phyloP scores from a whole-genome alignment of 2,797 vertebrate genomes.

The Protosalanx chinensis region DNA sequence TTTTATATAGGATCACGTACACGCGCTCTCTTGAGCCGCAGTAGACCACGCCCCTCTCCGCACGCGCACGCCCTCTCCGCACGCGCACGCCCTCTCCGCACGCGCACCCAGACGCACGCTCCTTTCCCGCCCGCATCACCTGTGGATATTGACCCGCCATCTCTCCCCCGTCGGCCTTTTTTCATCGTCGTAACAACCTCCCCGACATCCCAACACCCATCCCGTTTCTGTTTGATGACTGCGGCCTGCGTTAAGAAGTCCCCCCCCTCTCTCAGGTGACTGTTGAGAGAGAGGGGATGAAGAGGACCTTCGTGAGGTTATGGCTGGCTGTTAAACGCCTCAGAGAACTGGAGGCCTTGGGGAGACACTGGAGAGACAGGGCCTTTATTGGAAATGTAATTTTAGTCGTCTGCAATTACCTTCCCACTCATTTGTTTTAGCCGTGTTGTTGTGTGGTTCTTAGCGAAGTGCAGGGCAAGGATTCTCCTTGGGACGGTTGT shows the following conservation, averaged over 20 bases:
- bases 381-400: slow-evolving; percentile 82
- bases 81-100: not conserved
- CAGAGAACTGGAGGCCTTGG: slow-evolving; percentile 61
- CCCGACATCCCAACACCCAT: slow-evolving; percentile 47
- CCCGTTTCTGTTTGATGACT: slow-evolving; percentile 67
- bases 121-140: not conserved
- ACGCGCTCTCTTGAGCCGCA: not conserved
- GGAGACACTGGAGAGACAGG: slow-evolving; percentile 63
- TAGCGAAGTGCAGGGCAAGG: slow-evolving; percentile 41
- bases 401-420: slow-evolving; percentile 81
- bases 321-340: slow-evolving; percentile 73
- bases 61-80: not conserved
- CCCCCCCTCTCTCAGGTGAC: slow-evolving; percentile 61
- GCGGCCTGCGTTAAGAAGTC: slow-evolving; percentile 62
- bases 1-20: no score
- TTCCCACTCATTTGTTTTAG: slow-evolving; percentile 77
- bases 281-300: slow-evolving; percentile 56
- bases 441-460: slow-evolving; percentile 57
- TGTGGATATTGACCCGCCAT: not conserved
- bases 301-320: slow-evolving; percentile 52
- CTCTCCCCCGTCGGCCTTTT: not conserved
- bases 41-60: not conserved
- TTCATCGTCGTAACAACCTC: slow-evolving; percentile 61
- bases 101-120: not conserved
- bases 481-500: slow-evolving; percentile 68